Conservation (phyloP, 1,140 invertebrate species). For the Anastrepha ludens region DNA sequence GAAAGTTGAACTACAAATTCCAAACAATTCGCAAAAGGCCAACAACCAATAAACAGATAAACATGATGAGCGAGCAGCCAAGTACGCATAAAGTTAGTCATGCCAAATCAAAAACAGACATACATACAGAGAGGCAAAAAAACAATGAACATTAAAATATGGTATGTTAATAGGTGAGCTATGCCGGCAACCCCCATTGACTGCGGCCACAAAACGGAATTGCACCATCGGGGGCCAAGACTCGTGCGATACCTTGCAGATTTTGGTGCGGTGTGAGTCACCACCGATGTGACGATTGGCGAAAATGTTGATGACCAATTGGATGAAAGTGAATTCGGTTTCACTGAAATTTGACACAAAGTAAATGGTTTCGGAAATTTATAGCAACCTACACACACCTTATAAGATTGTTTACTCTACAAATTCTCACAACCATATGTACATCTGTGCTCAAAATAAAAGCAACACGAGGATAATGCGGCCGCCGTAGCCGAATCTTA, state of each 20-base stretch:
- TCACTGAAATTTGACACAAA: background rate
- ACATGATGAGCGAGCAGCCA: background rate
- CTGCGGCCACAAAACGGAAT: background rate
- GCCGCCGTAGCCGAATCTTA: too few relatives aligned
- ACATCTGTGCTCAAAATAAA: too few relatives aligned
- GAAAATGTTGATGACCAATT: background rate
- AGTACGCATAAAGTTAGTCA: background rate
- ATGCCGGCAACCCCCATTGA: background rate
- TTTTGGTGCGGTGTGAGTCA: constrained; percentile 5
- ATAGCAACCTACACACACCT: too few relatives aligned
- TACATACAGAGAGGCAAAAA: background rate
- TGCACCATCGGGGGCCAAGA: background rate
- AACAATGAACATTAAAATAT: constrained; percentile 3
- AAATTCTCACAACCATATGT: too few relatives aligned
- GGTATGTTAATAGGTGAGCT: constrained; percentile 29
- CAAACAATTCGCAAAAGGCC: background rate
- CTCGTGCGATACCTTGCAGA: background rate
- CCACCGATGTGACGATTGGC: background rate
- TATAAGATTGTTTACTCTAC: too few relatives aligned
- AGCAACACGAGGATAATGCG: too few relatives aligned
- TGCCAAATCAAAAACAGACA: background rate
- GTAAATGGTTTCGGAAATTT: too few relatives aligned
- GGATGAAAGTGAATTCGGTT: constrained; percentile 5
- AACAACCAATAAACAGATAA: constrained; percentile 2
- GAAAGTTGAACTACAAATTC: constrained; percentile 46